Evolutionary conservation across 1,140 invertebrate genomes (phyloP), one percentile per base, ranked within the genome.

Genomic region (Tetragonula clypearis): DNA sequence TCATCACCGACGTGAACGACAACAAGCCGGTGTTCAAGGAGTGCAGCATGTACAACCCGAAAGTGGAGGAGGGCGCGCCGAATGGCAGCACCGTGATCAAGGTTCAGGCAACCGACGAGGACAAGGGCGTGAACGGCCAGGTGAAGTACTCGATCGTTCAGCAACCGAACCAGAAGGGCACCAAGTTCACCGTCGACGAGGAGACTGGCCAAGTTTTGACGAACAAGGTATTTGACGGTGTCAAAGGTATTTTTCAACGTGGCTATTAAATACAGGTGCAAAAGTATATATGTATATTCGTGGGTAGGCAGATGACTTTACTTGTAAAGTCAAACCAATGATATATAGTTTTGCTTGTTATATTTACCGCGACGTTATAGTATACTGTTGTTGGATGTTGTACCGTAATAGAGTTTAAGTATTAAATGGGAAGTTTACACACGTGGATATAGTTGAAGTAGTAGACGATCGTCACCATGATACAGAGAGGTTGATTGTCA

Each of bases 1-100:
- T 99, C 91, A 99, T 99, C 71, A 99, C 98, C 1, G 98, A 99
- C 92, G 98, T 99, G 1, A 99, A 99, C 92, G 98, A 99, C 89
- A 99, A 99, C 92, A 99, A 99, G 91, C 98, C 98, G 0, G 97
- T 98, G 53, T 99, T 99, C 91, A 98, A 98, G 93, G 98, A 99
- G 87, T 99, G 98, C 93, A 96, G 96, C 1, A 98, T 97, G 12
- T 99, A 99, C 92, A 97, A 97, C 92, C 98, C 98, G 1, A 98
- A 98, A 95, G 98, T 99, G 0, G 97, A 98, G 94, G 98, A 99
- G 95, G 98, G 98, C 0, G 98, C 98, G 14, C 97, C 98, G 0
- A 99, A 98, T 92, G 98, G 98, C 4, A 98, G 98, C 92, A 97
- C 98, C 6, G 98, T 99, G 12, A 98, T 99, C 74, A 98, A 98